Evolutionary conservation across 2,888 invertebrate species (phyloP).

Genomic region (Parnassius apollo): DNA sequence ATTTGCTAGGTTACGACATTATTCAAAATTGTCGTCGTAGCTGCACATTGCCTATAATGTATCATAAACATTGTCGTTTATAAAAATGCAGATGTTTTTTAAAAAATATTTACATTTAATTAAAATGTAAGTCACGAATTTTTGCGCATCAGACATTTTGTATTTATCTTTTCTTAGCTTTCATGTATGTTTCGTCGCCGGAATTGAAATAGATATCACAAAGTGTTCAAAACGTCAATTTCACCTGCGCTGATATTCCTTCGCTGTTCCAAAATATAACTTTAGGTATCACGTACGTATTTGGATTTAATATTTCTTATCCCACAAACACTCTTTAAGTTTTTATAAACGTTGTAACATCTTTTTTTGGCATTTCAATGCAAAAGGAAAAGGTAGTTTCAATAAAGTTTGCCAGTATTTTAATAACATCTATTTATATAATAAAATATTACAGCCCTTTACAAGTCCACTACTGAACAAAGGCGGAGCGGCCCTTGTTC

Average conservation of each 20-base stretch:
- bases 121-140: constrained; percentile 12
- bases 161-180: constrained; percentile 17
- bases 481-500: too few species aligned
- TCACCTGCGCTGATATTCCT: constrained; percentile 23
- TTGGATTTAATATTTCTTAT: constrained; percentile 7
- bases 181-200: constrained; percentile 6
- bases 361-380: too few species aligned
- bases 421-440: neutral
- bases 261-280: constrained; percentile 5
- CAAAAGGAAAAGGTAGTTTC: too few species aligned
- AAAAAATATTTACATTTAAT: constrained; percentile 4
- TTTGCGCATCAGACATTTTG: constrained; percentile 8
- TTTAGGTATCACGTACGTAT: neutral
- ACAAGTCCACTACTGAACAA: too few species aligned
- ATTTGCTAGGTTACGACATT: too few species aligned
- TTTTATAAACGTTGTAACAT: too few species aligned
- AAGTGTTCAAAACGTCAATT: constrained; percentile 35
- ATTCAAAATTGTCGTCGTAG: too few species aligned
- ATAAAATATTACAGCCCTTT: neutral
- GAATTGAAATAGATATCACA: constrained; percentile 24
- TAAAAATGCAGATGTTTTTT: neutral
- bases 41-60: too few species aligned
- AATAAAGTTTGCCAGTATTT: too few species aligned
- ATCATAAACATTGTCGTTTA: too few species aligned
- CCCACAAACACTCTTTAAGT: neutral